These are phyloP conservation scores for Conistra vaccinii DNA, from an alignment of 2,888 invertebrate genomes.

Conservation along the genomic window DNA sequence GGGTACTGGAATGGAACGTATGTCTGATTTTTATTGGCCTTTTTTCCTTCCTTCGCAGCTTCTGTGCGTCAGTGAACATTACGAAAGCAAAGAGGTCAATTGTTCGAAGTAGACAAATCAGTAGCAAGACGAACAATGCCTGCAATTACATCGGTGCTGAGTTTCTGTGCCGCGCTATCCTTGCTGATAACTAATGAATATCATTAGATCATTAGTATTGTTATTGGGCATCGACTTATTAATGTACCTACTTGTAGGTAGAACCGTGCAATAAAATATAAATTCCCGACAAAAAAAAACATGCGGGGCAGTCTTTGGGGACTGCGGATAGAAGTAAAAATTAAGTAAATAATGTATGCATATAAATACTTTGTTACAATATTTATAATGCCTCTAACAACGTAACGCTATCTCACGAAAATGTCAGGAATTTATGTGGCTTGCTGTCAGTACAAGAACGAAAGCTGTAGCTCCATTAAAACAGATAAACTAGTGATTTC, in stretches of 20 bases:
- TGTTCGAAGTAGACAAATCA: constrained; percentile 50
- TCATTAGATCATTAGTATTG: constrained; percentile 63
- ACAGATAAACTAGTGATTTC: no score
- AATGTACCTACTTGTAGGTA: neutral
- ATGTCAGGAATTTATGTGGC: no score
- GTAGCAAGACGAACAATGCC: constrained; percentile 60
- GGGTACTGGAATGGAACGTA: constrained; percentile 22
- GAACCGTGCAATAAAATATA: neutral
- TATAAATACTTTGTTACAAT: no score
- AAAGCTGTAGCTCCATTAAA: no score
- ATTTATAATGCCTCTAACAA: no score
- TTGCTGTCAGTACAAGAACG: no score
- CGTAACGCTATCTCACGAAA: no score
- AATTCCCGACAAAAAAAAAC: neutral
- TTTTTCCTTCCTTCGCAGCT: constrained; percentile 30
- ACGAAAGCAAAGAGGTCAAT: constrained; percentile 57
- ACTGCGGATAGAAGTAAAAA: no score
- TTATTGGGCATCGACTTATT: constrained; percentile 37
- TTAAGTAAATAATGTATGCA: no score
- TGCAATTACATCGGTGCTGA: constrained; percentile 62
- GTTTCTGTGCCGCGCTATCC: constrained; percentile 65
- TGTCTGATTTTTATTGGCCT: constrained; percentile 36
- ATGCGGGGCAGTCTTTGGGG: no score
- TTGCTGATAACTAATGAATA: constrained; percentile 65
- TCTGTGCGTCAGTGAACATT: constrained; percentile 30